phyloP scores from a whole-genome alignment of 1,140 invertebrate species.

The Drepana arcuata region DNA sequence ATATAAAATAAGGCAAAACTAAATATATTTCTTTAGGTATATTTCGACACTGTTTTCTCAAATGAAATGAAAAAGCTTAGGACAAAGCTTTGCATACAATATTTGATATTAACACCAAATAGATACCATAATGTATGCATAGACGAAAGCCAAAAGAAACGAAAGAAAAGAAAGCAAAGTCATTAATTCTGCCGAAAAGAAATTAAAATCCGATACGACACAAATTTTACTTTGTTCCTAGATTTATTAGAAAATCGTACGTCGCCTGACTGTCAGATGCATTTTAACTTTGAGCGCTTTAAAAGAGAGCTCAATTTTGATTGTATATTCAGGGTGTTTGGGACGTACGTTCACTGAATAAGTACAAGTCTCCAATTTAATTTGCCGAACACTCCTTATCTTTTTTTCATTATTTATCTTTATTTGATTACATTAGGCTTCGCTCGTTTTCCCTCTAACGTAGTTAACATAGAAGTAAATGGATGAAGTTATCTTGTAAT shows the following conservation, averaged over 20 bases:
- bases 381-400: slow-evolving; percentile 58
- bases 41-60: too few relatives aligned
- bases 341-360: slow-evolving; percentile 10
- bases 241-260: slow-evolving; percentile 9
- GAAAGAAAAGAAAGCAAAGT: slow-evolving; percentile 45
- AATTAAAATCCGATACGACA: slow-evolving; percentile 68
- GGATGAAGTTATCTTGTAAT: too few relatives aligned
- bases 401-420: slow-evolving; percentile 59
- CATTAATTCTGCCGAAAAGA: slow-evolving; percentile 59
- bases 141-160: too few relatives aligned
- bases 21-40: too few relatives aligned
- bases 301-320: slow-evolving; percentile 8
- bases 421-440: slow-evolving; percentile 61
- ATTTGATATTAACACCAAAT: too few relatives aligned
- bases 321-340: slow-evolving; percentile 6
- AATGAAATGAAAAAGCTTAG: too few relatives aligned
- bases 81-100: too few relatives aligned
- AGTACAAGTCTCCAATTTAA: slow-evolving; percentile 60
- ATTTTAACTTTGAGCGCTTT: slow-evolving; percentile 5
- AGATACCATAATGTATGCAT: too few relatives aligned
- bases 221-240: slow-evolving; percentile 45
- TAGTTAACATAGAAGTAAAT: too few relatives aligned
- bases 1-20: too few relatives aligned
- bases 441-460: too few relatives aligned
- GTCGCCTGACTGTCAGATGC: neutral